Evolutionary conservation across 2,797 vertebrate species (phyloP), one percentile per base, ranked within the genome.

Genomic region (Muscicapa striata): DNA sequence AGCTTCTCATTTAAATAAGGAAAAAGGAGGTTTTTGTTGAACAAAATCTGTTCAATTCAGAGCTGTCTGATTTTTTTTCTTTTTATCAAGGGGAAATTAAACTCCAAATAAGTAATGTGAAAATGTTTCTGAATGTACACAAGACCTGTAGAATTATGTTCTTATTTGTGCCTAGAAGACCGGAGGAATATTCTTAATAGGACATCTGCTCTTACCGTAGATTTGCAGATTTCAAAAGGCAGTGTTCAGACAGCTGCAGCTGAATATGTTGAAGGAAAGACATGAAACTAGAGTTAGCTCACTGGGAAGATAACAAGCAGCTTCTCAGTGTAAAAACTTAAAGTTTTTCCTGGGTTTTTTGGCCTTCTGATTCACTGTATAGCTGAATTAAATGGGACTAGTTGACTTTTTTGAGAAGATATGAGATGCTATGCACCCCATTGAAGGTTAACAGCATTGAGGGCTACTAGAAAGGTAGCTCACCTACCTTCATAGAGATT

Each of bases 401-500:
- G 26, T 27, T 67, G 36, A 46, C 45, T 74, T 48, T 52, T 87
- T n/a, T 87, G 30, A 73, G 45, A 22, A 85, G 9, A 62, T 32
- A 8, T 17, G 7, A 93, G 32, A 63, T 63, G 5, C 3, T 32
- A 1, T 41, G n/a, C 8, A 3, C 1, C 5, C 21, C 5, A 23
- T 52, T 49, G 26, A 83, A 77, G 26, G 12, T 48, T 77, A 69
- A 24, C 11, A 76, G 34, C 72, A 51, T 9, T 61, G 46, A 85
- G 32, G 29, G 22, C 22, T 76, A 19, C 15, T 58, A 52, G 34
- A 78, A 85, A 62, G 26, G 26, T 26, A 59, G 40, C 6, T 67
- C 18, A 10, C 13, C n/a, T 66, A 8, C 48, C 62, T 91, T 29
- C 29, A 51, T 6, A 5, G n/a, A 51, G 27, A 41, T 48, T 32